Evolutionary conservation across 2,113 vertebrate species (phyloP).

Genomic region (Tetrao urogallus): DNA sequence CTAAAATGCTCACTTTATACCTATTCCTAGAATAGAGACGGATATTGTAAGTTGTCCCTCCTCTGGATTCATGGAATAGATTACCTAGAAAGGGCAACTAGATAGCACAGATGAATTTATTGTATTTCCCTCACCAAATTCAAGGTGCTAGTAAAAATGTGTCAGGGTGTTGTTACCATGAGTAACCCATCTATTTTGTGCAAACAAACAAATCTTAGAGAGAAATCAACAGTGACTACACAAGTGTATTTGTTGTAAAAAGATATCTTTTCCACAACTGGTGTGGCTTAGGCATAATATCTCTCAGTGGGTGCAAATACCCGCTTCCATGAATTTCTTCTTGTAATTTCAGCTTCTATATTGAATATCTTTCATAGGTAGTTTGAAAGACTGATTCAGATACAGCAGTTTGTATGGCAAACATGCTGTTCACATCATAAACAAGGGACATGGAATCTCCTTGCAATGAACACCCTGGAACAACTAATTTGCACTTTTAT

Average conservation of each 20-base stretch:
- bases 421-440: slow-evolving; percentile 20
- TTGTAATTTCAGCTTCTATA: slow-evolving; percentile 29
- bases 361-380: slow-evolving; percentile 12
- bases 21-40: slow-evolving; percentile 86
- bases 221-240: slow-evolving; percentile 53
- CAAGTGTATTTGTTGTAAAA: slow-evolving; percentile 58
- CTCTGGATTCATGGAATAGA: slow-evolving; percentile 73
- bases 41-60: slow-evolving; percentile 75
- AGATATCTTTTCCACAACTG: slow-evolving; percentile 36
- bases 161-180: slow-evolving; percentile 27
- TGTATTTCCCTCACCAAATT: slow-evolving; percentile 27
- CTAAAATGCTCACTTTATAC: slow-evolving; percentile 74
- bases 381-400: slow-evolving; percentile 28
- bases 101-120: slow-evolving; percentile 47
- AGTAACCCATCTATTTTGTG: slow-evolving; percentile 36
- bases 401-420: slow-evolving; percentile 25
- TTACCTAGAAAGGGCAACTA: slow-evolving; percentile 65
- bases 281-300: slow-evolving; percentile 57
- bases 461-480: slow-evolving; percentile 49
- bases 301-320: slow-evolving; percentile 51
- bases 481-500: slow-evolving; percentile 43
- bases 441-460: slow-evolving; percentile 39
- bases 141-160: slow-evolving; percentile 46
- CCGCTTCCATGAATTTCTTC: neutral
- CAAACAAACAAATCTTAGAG: slow-evolving; percentile 59